Base-by-base conservation (phyloP, 92 coral and sea anemone genomes). In the Zoanthus sociatus region DNA sequence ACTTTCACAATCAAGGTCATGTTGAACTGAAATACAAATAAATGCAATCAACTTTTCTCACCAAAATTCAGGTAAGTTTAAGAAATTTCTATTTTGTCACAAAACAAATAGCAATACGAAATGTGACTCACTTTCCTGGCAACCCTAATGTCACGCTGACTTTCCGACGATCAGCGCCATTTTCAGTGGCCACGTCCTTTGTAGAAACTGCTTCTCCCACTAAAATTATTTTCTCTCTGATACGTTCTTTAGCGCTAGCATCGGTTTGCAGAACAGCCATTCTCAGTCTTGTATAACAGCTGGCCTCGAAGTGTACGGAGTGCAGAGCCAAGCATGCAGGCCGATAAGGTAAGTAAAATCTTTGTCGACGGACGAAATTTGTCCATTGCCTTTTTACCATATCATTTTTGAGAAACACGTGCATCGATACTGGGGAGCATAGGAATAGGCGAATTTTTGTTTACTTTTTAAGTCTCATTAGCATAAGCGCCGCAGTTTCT, bases 321-420 rank as follows among this genome's bases (percentile, higher is more conserved):
- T 90, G 84, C 78, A 84, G 92, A 31, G 78, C 84, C 66, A 84
- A 91, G 63, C n/a, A n/a, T n/a, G n/a, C 87, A 78, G 89, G 92
- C 26, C 26, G 26, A 26, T 26, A 0, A 26, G 26, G 26, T 26
- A 26, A 26, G 26, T 26, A 26, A 26, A 26, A 26, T 26, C 26
- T 26, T 26, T 26, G 26, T 68, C 86, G 86, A 73, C 88, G 94
- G 64, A 92, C 90, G 72, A 92, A 86, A 42, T 63, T 71, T 33
- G 84, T 89, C 90, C 94, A 92, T 68, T 81, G 82, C 51, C 64
- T 76, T 51, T 87, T 70, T 67, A 86, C 77, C 67, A 68, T 58
- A 78, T 84, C 89, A 56, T 89, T 68, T 78, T 79, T 81, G 13
- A 92, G 92, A 71, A 89, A 89, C n/a, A 60, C 76, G 70, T 92